A percentile compares a stretch with the other conserved stretches of the same genome.
Conservation (phyloP, 2,797 vertebrate genomes). For the Hippocampus kuda region DNA sequence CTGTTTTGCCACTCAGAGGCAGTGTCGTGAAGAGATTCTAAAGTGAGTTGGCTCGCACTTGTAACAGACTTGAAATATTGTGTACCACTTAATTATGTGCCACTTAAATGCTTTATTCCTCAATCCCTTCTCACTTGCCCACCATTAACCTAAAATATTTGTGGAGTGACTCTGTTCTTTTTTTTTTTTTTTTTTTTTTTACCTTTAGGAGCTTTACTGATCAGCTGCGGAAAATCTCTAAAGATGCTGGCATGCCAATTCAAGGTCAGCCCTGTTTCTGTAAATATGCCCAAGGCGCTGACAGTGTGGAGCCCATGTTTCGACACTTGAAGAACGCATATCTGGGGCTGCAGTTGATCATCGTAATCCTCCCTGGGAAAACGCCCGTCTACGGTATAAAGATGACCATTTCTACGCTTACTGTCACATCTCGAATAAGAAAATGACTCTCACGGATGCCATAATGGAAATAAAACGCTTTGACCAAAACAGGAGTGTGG, state of each 20-base stretch:
- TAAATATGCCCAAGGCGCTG: constrained; percentile 95
- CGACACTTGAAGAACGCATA: constrained; percentile 96
- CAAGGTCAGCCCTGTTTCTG: constrained; percentile 98
- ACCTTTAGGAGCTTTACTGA: constrained; percentile 76
- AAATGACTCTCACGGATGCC: not conserved
- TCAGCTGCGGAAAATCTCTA: constrained; percentile 96
- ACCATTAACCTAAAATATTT: constrained; percentile 37
- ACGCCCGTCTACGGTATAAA: constrained; percentile 87
- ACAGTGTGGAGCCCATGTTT: constrained; percentile 99
- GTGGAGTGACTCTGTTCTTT: constrained; percentile 78
- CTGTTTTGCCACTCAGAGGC: constrained; percentile 95
- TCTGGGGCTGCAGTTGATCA: constrained; percentile 91
- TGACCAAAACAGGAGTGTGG: not conserved
- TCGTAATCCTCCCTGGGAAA: constrained; percentile 94
- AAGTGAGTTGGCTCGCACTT: constrained; percentile 73
- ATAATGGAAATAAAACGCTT: not conserved
- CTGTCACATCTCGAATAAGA: not conserved
- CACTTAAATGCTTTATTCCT: not conserved
- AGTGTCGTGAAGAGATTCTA: constrained; percentile 95
- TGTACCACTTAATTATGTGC: too few relatives aligned
- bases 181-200: not conserved
- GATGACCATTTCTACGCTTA: not conserved
- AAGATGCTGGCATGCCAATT: constrained; percentile 97
- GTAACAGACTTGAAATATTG: constrained; percentile 29
- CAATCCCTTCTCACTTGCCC: not conserved